Base-by-base conservation (phyloP, 1,140 invertebrate genomes). In the Ceratoteleas bidentatus region DNA sequence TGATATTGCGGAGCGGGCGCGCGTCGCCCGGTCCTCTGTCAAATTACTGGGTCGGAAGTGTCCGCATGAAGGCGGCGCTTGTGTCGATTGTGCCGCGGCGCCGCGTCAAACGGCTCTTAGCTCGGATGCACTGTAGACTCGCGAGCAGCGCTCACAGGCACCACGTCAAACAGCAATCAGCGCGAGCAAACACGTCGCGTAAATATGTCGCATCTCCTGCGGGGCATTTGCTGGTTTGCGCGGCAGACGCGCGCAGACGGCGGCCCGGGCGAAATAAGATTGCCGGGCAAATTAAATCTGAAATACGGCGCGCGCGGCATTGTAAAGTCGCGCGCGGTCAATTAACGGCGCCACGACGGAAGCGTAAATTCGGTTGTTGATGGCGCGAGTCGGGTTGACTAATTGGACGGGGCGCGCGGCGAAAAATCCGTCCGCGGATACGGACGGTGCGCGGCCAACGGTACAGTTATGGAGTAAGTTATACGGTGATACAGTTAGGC, bases 101-200 rank as follows among this genome's bases (percentile, higher is more conserved):
- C 45, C 40, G 58, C 60, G 53, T 43, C 70, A 74, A 74, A 74
- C 34, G 60, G 60, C 45, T 62, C 70, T 74, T 58, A 65, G 52
- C 60, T 74, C 16, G 61, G 33, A 47, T 53, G 24, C 47, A 33
- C 40, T 60, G 47, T 60, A 75, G 72, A 75, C 72, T 75, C 53
- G 47, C 54, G 13, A 75, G 54, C 9, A 50, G 60, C 53, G 45
- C 43, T 64, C 62, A 66, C 34, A 60, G 53, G 56, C 38, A 66
- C 72, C 54, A 75, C 60, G 61, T 75, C 62, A 75, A 75, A 75
- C 72, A 75, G 72, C 66, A 75, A 75, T 75, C 72, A 75, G 38
- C 52, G 40, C 47, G 47, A 66, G 62, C 56, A 75, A 75, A 75
- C 62, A 75, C 72, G 10, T 47, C 72, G 62, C 72, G 72, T 74